These are phyloP conservation scores for Meandrina meandrites DNA, from an alignment of 92 coral and sea anemone species.

Conservation along the genomic window DNA sequence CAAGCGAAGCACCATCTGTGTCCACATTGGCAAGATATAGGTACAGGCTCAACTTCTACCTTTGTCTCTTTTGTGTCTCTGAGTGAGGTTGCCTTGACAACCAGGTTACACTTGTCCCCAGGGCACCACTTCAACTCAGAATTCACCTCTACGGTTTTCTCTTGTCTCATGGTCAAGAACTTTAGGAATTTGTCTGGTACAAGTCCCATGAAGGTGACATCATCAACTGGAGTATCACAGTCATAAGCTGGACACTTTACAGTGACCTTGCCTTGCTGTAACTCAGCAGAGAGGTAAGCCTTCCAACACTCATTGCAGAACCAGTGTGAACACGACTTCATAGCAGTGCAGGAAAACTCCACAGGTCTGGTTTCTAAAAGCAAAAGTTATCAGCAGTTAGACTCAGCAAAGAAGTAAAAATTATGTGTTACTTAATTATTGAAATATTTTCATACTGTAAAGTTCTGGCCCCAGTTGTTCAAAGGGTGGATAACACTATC, in stretches of 20 bases:
- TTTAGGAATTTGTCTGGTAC: conserved; percentile 38
- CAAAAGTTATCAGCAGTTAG: not conserved
- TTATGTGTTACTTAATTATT: not conserved
- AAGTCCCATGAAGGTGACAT: conserved; percentile 50
- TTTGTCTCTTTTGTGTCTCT: not conserved
- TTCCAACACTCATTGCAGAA: conserved; percentile 64
- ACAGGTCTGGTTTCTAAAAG: not conserved
- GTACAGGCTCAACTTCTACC: conserved; percentile 23
- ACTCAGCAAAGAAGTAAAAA: not conserved
- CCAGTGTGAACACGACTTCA: conserved; percentile 53
- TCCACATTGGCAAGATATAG: conserved; percentile 61
- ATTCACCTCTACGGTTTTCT: conserved; percentile 53
- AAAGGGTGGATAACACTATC: too few relatives aligned
- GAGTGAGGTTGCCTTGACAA: conserved; percentile 36
- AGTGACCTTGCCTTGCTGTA: conserved; percentile 40
- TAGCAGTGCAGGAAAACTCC: conserved; percentile 27
- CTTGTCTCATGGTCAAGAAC: conserved; percentile 30
- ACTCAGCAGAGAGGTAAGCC: conserved; percentile 38
- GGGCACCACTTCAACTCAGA: conserved; percentile 71
- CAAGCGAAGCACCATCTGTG: conserved; percentile 72
- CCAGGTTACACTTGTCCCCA: conserved; percentile 57
- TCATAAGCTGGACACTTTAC: conserved; percentile 44
- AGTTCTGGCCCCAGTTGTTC: too few relatives aligned
- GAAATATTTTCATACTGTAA: too few relatives aligned
- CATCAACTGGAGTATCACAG: conserved; percentile 50